Evolutionary conservation across 2,888 invertebrate species (phyloP).

Genomic region (Deilephila porcellus): DNA sequence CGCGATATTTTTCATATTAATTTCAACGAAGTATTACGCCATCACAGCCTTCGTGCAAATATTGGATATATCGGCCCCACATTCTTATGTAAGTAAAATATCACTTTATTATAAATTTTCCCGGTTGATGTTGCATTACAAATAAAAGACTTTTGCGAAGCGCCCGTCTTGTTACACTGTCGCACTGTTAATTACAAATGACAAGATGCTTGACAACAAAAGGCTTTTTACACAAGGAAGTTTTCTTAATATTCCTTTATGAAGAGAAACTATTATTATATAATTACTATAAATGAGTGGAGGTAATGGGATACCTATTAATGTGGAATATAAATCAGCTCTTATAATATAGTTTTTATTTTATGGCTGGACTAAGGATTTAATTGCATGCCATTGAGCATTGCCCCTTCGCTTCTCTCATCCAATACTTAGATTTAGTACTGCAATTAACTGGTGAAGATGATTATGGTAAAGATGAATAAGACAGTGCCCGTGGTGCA

Average conservation of each 20-base stretch:
- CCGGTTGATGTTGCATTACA: neutral
- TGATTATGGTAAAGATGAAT: too few species aligned
- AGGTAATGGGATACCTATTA: too few species aligned
- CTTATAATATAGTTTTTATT: too few species aligned
- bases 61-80: conserved; percentile 44
- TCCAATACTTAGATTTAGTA: too few species aligned
- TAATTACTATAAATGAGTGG: too few species aligned
- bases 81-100: conserved; percentile 48
- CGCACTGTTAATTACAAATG: neutral
- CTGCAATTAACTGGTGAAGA: too few species aligned
- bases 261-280: too few species aligned
- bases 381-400: too few species aligned
- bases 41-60: conserved; percentile 47
- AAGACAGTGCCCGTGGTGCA: too few species aligned
- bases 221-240: neutral
- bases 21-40: conserved; percentile 36
- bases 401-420: too few species aligned
- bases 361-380: too few species aligned
- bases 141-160: neutral
- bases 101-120: neutral
- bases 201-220: neutral
- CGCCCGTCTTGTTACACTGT: neutral
- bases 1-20: conserved; percentile 46
- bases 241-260: neutral
- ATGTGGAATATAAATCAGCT: too few species aligned